Percentiles rank a stretch among this genome's conserved stretches.
phyloP scores from a whole-genome alignment of 2,113 vertebrate genomes.

The Grammomys dolichurus region DNA sequence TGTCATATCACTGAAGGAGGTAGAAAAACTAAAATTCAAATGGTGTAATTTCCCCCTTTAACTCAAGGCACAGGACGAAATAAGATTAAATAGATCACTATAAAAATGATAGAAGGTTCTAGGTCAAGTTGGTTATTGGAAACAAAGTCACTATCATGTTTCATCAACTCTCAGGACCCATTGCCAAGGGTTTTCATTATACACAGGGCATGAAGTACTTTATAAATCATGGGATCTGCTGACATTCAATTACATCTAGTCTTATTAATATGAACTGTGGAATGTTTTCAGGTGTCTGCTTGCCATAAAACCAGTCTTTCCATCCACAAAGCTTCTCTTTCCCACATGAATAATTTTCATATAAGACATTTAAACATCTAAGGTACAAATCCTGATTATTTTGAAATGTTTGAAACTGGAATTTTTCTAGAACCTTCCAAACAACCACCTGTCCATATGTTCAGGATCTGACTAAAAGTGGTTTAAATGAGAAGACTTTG shows the following conservation, averaged over 20 bases:
- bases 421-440: conserved; percentile 54
- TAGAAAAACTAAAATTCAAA: conserved; percentile 39
- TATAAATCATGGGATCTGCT: conserved; percentile 87
- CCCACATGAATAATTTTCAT: conserved; percentile 75
- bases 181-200: conserved; percentile 85
- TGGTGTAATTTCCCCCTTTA: neutral
- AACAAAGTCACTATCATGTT: conserved; percentile 84
- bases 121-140: conserved; percentile 85
- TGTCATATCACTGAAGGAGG: conserved; percentile 20
- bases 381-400: conserved; percentile 51
- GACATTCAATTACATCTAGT: conserved; percentile 86
- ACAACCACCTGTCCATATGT: neutral
- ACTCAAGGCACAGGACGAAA: conserved; percentile 40
- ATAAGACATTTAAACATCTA: conserved; percentile 75
- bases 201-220: conserved; percentile 81
- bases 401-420: conserved; percentile 42
- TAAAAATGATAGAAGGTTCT: conserved; percentile 83
- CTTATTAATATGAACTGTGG: conserved; percentile 87
- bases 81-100: conserved; percentile 1
- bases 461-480: neutral
- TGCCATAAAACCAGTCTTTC: conserved; percentile 84
- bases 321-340: conserved; percentile 81
- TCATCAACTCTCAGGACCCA: conserved; percentile 77
- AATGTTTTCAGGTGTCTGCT: conserved; percentile 77
- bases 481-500: neutral